Conservation (phyloP, 2,113 vertebrate genomes). For the Collichthys lucidus region DNA sequence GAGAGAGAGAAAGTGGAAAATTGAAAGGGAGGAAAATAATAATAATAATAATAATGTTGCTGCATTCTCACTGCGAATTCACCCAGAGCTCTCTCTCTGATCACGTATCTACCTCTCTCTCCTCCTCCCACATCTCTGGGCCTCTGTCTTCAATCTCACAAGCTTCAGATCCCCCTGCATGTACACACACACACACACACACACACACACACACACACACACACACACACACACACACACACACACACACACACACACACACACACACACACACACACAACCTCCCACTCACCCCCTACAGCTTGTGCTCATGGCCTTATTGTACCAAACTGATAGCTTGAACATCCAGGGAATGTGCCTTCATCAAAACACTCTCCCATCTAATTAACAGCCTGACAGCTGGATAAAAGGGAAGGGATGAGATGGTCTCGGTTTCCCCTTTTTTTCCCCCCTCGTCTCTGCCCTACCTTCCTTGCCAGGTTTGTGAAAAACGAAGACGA, state of each 20-base stretch:
- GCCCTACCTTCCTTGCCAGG: conserved; percentile 1
- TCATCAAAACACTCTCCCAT: conserved; percentile 71
- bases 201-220: conserved; percentile 30
- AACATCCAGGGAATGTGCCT: conserved; percentile 78
- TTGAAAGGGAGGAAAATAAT: conserved; percentile 17
- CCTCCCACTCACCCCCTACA: conserved; percentile 60
- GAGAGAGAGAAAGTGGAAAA: conserved; percentile 7
- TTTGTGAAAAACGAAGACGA: conserved; percentile 4
- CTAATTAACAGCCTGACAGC: conserved; percentile 60
- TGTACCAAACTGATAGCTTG: conserved; percentile 69
- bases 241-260: conserved; percentile 9
- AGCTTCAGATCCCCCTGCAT: conserved; percentile 40
- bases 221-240: conserved; percentile 40
- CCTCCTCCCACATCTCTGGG: conserved; percentile 17
- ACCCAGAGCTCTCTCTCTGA: conserved; percentile 40
- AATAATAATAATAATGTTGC: conserved; percentile 14
- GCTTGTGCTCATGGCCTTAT: conserved; percentile 60
- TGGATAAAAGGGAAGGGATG: conserved; percentile 48
- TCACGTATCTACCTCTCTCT: conserved; percentile 25
- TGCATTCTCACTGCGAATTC: conserved; percentile 12
- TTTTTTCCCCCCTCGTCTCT: background rate
- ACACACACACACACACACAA: conserved; percentile 42
- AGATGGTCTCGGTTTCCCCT: conserved; percentile 19
- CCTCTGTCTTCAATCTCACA: conserved; percentile 64
- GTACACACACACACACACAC: conserved; percentile 13